Percentiles rank a stretch among this genome's conserved stretches.
These are phyloP conservation scores for Pollicipes pollicipes DNA, from an alignment of 1,140 invertebrate species.

Conservation along the genomic window DNA sequence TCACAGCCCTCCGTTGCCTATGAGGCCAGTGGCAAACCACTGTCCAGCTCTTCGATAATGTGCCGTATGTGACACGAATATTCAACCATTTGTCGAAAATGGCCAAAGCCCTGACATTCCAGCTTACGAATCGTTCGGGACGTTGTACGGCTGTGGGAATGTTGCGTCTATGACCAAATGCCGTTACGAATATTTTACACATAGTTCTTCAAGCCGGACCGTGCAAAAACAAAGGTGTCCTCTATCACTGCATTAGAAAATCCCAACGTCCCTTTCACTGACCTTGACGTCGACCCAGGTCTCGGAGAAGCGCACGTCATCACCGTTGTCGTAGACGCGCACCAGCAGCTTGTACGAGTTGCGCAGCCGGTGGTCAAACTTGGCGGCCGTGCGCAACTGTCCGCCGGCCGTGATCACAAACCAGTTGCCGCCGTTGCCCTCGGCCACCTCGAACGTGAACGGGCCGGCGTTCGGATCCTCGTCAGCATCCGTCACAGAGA, in stretches of 20 bases:
- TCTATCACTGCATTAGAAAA: not conserved
- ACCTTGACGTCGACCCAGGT: slow-evolving; percentile 61
- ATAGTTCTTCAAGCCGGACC: not conserved
- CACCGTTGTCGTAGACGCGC: slow-evolving; percentile 85
- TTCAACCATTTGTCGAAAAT: no score
- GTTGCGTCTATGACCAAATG: no score
- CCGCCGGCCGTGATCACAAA: slow-evolving; percentile 76
- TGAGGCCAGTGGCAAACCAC: no score
- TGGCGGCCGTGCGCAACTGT: slow-evolving; percentile 60
- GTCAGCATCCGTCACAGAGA: slow-evolving; percentile 72
- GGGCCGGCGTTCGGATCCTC: slow-evolving; percentile 65
- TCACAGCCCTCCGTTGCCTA: no score
- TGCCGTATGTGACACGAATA: no score
- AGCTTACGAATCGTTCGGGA: no score
- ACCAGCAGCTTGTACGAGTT: slow-evolving; percentile 66
- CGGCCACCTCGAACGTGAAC: slow-evolving; percentile 48
- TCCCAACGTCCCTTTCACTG: slow-evolving; percentile 1
- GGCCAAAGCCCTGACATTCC: no score
- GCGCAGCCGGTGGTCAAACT: slow-evolving; percentile 68
- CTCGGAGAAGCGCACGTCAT: slow-evolving; percentile 70
- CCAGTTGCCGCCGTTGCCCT: slow-evolving; percentile 65
- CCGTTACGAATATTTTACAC: not conserved
- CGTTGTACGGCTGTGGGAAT: no score
- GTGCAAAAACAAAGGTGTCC: not conserved
- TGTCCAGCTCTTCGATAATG: no score